These are phyloP conservation scores for Drosophila testacea DNA, from an alignment of 2,888 invertebrate species.

Conservation along the genomic window DNA sequence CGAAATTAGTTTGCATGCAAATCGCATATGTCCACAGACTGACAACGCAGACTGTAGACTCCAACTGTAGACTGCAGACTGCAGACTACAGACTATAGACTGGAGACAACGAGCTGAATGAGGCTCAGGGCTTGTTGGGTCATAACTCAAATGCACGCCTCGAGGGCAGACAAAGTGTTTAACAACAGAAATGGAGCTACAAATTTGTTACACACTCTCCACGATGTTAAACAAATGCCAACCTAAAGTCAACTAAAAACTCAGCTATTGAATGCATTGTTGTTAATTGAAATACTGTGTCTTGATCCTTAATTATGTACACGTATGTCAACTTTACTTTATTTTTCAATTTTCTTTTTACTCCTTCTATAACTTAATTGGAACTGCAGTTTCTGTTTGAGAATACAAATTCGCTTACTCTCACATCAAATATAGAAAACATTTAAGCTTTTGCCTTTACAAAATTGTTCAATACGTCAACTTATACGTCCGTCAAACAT, in stretches of 20 bases:
- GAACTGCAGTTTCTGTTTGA: conserved; percentile 1
- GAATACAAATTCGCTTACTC: background rate
- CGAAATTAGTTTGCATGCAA: conserved; percentile 73
- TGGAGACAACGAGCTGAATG: conserved; percentile 6
- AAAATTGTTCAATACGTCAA: too few species aligned
- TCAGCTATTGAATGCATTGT: background rate
- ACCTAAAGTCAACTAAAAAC: too few species aligned
- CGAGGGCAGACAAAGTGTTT: conserved; percentile 37
- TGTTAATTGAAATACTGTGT: conserved; percentile 22
- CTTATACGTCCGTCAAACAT: conserved; percentile 16
- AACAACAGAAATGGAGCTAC: conserved; percentile 33
- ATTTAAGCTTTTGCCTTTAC: too few species aligned
- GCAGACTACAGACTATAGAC: conserved; percentile 17
- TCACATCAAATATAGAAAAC: too few species aligned
- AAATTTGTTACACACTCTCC: conserved; percentile 30
- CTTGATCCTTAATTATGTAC: conserved; percentile 1
- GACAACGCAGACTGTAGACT: conserved; percentile 30
- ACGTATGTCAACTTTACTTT: conserved; percentile 7
- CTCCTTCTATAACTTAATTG: conserved; percentile 14
- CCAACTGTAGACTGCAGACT: conserved; percentile 13
- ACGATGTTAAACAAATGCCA: conserved; percentile 23
- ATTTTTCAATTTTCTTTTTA: background rate
- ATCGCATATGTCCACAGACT: conserved; percentile 50
- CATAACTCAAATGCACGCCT: conserved; percentile 54
- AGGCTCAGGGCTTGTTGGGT: conserved; percentile 35